Base-by-base conservation (phyloP, 2,888 invertebrate genomes). In the Polydesmus complanatus region DNA sequence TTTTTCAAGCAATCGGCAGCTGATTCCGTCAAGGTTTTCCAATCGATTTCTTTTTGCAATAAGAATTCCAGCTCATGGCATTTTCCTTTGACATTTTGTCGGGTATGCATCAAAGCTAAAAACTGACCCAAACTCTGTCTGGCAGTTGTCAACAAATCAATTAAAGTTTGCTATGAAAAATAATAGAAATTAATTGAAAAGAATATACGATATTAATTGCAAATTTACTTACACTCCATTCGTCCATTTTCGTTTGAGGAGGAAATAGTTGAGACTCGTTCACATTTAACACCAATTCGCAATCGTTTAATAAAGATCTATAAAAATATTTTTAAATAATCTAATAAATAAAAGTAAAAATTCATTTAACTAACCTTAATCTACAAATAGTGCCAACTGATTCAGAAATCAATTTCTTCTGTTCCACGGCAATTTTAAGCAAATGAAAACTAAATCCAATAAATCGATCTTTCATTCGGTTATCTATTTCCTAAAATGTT, bases 141-240 rank as follows among this genome's bases (percentile, higher is more conserved):
- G 2, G 48, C 23, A n/a, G 23, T 18, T 3, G 48, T 22, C 3
- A 60, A 25, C 11, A 47, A 27, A 23, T 60, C 60, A 19, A 54
- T 18, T 2, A 54, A 22, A 11, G 37, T 18, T 11, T 54, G 21
- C 60, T 54, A 54, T 3, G 21, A 3, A 37, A 56, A 21, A 14
- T 14, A 47, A 47, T 18, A 14, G 18, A 14, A 47, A 18, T 47
- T 47, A 18, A 14, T 18, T 18, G 18, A 47, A 14, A 47, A 14
- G 11, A 18, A 47, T 11, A 47, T 14, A 11, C 11, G 18, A 47
- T 47, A 11, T 14, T 11, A 11, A 14, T 14, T 14, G 81, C 75
- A 49, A 77, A 72, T 8, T 77, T 69, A 59, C 79, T 77, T 1
- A 78, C 77, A 62, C 81, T 74, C 58, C 80, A 73, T 55, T 78